Evolutionary conservation across 2,113 vertebrate genomes (phyloP).

Genomic region (Pongo abelii): DNA sequence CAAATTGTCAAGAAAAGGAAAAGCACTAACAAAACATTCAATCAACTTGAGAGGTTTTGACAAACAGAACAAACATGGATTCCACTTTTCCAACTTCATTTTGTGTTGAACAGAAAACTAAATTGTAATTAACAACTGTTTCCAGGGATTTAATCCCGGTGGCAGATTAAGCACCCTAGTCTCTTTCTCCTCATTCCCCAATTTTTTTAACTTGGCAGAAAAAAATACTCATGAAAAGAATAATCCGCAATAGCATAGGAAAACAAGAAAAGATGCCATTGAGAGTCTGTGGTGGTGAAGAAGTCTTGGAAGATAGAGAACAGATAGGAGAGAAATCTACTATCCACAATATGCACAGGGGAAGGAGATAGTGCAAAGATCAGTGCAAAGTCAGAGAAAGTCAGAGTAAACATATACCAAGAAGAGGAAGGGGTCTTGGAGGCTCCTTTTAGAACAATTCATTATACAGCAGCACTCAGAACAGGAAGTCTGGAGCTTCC

Average conservation of each 20-base stretch:
- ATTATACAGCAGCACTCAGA: neutral
- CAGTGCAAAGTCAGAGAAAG: neutral
- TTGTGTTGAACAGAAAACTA: neutral
- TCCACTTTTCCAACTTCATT: neutral
- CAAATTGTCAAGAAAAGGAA: neutral
- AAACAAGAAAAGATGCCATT: neutral
- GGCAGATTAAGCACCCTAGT: neutral
- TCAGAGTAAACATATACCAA: neutral
- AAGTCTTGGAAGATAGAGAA: neutral
- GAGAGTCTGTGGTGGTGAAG: neutral
- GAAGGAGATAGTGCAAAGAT: neutral
- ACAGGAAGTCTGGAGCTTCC: neutral
- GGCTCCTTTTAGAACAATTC: neutral
- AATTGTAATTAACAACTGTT: neutral
- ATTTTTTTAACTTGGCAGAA: neutral
- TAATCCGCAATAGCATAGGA: neutral
- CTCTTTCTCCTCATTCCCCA: neutral
- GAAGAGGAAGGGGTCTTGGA: neutral
- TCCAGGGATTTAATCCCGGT: neutral
- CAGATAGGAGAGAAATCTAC: neutral
- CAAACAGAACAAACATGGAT: neutral
- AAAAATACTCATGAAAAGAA: neutral
- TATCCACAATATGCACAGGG: accelerated
- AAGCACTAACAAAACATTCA: neutral
- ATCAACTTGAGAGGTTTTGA: neutral